Conservation (phyloP, 2,888 invertebrate species). For the Theretra japonica region DNA sequence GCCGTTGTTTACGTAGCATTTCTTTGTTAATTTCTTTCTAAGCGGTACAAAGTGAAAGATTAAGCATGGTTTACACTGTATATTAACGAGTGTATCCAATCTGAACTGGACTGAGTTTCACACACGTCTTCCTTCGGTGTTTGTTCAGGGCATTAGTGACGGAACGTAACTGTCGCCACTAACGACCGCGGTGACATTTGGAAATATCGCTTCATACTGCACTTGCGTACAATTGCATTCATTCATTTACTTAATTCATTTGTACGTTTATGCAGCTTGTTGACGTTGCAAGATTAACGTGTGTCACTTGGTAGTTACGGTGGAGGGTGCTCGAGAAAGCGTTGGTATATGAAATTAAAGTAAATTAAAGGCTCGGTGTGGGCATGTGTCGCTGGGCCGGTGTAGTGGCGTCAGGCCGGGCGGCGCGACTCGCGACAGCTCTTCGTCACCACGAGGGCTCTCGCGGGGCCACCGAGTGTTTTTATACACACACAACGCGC, state of each 20-base stretch:
- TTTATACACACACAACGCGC: constrained; percentile 80
- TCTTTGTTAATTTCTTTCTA: constrained; percentile 76
- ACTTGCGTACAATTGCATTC: not conserved
- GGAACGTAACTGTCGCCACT: constrained; percentile 69
- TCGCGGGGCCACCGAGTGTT: constrained; percentile 78
- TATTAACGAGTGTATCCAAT: constrained; percentile 71
- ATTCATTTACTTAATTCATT: constrained; percentile 22
- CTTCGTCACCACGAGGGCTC: constrained; percentile 80
- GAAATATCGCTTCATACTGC: constrained; percentile 33
- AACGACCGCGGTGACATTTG: constrained; percentile 44
- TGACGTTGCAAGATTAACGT: constrained; percentile 15
- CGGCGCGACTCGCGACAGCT: constrained; percentile 62
- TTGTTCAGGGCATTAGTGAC: constrained; percentile 68
- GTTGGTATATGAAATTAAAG: constrained; percentile 71
- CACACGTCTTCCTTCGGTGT: constrained; percentile 69
- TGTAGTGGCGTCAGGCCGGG: constrained; percentile 60
- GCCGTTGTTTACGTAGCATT: constrained; percentile 65
- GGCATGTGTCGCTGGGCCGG: constrained; percentile 72
- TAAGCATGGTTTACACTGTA: constrained; percentile 70
- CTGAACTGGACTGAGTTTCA: constrained; percentile 75
- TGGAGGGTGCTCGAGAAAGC: constrained; percentile 51
- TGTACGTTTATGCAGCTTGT: not conserved
- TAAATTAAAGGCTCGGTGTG: constrained; percentile 76
- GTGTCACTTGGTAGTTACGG: constrained; percentile 9
- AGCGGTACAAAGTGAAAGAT: constrained; percentile 80